Evolutionary conservation across 1,140 invertebrate species (phyloP), one percentile per base, ranked within the genome.

Genomic region (Harlomillsia oculata): DNA sequence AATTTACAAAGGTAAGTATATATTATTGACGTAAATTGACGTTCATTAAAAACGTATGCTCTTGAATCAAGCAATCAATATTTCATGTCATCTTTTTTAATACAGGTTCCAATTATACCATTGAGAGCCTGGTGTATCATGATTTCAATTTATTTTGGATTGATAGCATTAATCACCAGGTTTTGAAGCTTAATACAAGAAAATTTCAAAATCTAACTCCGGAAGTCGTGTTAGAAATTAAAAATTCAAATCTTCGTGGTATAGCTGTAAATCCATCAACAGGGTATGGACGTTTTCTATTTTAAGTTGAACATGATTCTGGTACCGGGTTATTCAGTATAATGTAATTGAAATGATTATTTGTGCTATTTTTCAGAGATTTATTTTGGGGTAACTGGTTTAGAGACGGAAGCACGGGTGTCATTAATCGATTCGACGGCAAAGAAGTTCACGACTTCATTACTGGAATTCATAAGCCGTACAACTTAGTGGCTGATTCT

Each of bases 131-230:
- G 1, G 45, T 14, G 1, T 48, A 32, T 23, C 29, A 32, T 16
- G 14, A 53, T 30, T 18, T 18, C 1, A 21, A 29, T 32, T 44
- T 53, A 30, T 53, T 20, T 30, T 53, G 51, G 51, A 43, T 14
- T 53, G 51, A 53, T 28, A 29, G 11, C 32, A 18, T 14, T 6
- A 37, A 34, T 21, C 30, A 43, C 18, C 9, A n/a, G 21, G 32
- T 53, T 16, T 26, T 37, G 51, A 36, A n/a, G 8, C 51, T 40
- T 18, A 53, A 40, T 25, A 40, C 28, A 1, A 53, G 14, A 20
- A 20, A 11, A 14, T 32, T 32, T 16, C n/a, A 11, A 11, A 32
- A 9, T 21, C 4, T 13, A 13, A 5, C 16, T 34, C 14, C 28
- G 16, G 20, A 36, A 51, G 3, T 11, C 2, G 14, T 53, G 29